Evolutionary conservation across 53 echinoderm and acorn worm species (phyloP).

Genomic region (Paelopatides confundens): DNA sequence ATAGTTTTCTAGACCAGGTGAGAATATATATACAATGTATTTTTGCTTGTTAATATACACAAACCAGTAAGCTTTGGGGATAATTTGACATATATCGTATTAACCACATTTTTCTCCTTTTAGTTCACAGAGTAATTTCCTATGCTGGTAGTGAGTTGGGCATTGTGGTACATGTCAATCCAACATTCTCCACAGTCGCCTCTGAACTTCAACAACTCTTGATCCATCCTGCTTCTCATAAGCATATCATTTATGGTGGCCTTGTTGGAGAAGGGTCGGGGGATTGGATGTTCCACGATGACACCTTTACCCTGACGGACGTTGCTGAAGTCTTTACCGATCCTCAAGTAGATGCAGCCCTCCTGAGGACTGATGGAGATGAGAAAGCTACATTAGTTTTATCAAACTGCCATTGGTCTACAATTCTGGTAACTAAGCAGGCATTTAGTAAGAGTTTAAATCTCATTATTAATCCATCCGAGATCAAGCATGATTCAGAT

Average conservation of each 20-base stretch:
- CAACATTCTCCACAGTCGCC: conserved; percentile 71
- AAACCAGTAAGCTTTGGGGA: too few relatives aligned
- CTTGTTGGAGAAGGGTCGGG: conserved; percentile 74
- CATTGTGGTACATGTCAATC: conserved; percentile 85
- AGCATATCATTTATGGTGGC: conserved; percentile 89
- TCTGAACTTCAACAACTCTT: conserved; percentile 81
- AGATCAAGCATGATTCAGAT: conserved; percentile 83
- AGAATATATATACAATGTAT: too few relatives aligned
- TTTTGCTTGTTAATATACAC: too few relatives aligned
- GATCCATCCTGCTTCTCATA: conserved; percentile 81
- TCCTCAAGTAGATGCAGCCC: conserved; percentile 80
- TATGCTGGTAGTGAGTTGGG: conserved; percentile 79
- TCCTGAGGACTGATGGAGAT: conserved; percentile 71
- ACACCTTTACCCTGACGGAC: conserved; percentile 87
- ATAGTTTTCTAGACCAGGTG: too few relatives aligned
- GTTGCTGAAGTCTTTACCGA: conserved; percentile 78
- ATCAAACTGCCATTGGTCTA: conserved; percentile 90
- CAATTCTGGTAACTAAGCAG: conserved; percentile 81
- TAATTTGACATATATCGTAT: too few relatives aligned
- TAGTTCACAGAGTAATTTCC: conserved; percentile 82
- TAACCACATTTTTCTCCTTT: conserved; percentile 24
- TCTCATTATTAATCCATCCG: conserved; percentile 89
- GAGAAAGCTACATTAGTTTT: conserved; percentile 81
- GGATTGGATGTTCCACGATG: conserved; percentile 94
- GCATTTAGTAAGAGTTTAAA: conserved; percentile 91